Evolutionary conservation across 2,888 invertebrate genomes (phyloP), one percentile per base, ranked within the genome.

Genomic region (Tinea semifulvella): DNA sequence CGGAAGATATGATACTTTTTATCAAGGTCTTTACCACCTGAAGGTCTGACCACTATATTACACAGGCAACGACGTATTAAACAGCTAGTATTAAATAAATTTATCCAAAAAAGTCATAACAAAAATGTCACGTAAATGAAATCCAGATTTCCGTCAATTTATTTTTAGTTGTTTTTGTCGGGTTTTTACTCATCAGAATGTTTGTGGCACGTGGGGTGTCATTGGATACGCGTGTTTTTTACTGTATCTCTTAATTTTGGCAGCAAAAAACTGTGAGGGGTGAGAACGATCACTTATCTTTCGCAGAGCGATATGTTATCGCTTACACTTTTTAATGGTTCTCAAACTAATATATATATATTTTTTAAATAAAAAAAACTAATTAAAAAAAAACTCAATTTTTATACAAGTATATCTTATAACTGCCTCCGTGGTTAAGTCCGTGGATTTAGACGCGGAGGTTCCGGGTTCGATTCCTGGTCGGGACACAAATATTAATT

Each of bases 71-170:
- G n/a, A n/a, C n/a, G n/a, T n/a, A n/a, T n/a, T n/a, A n/a, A n/a
- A n/a, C n/a, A n/a, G n/a, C n/a, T n/a, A n/a, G n/a, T n/a, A n/a
- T n/a, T n/a, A n/a, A n/a, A n/a, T n/a, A n/a, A n/a, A n/a, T n/a
- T n/a, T 31, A 31, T 14, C 31, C 14, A 31, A 22, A 4, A 65
- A 50, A 60, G 67, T 74, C 76, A 77, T 79, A 79, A 79, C 77
- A 76, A 71, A 68, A 74, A 77, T 73, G 64, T 76, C 79, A 76
- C 76, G 74, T 70, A 74, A 68, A 76, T 69, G 68, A 71, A 74
- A 65, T 61, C 65, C 74, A 75, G 73, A 68, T 75, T 73, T 62
- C n/a, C 18, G 13, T 19, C 6, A 28, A 28, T 3, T 13, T 43
- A 43, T 43, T 43, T 42, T 28, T 43, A 28, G 43, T 43, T n/a